phyloP scores from a whole-genome alignment of 2,797 vertebrate genomes.

The Craterocephalus amniculus region DNA sequence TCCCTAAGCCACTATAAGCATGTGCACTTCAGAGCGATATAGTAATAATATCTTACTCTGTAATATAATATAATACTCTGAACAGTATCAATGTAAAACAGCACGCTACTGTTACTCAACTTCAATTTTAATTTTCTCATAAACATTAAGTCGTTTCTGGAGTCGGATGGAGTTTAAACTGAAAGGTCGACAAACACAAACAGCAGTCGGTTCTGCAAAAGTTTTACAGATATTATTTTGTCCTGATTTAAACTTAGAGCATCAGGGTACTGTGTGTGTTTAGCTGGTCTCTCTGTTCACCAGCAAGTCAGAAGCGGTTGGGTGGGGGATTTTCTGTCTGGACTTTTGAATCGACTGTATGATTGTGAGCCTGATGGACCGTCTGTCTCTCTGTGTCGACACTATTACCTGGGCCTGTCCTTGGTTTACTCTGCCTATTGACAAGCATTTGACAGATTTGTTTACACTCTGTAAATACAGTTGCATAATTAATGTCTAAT shows the following conservation, averaged over 20 bases:
- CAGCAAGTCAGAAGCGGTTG: neutral
- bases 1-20: neutral
- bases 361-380: neutral
- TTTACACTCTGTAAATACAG: neutral
- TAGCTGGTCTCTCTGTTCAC: neutral
- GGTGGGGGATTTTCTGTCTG: neutral
- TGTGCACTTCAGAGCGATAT: neutral
- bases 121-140: neutral
- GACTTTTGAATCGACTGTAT: too few relatives aligned
- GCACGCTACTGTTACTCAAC: neutral
- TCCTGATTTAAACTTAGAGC: neutral
- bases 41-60: too few relatives aligned
- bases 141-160: too few relatives aligned
- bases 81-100: neutral
- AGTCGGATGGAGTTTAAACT: neutral
- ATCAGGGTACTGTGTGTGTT: neutral
- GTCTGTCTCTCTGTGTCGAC: neutral
- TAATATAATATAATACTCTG: neutral
- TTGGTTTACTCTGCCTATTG: neutral
- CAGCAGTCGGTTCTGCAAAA: neutral
- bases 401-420: neutral
- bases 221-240: neutral
- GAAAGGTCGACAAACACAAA: neutral
- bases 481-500: too few relatives aligned
- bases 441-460: neutral